Conservation (phyloP, 2,888 invertebrate species). For the Erannis defoliaria region DNA sequence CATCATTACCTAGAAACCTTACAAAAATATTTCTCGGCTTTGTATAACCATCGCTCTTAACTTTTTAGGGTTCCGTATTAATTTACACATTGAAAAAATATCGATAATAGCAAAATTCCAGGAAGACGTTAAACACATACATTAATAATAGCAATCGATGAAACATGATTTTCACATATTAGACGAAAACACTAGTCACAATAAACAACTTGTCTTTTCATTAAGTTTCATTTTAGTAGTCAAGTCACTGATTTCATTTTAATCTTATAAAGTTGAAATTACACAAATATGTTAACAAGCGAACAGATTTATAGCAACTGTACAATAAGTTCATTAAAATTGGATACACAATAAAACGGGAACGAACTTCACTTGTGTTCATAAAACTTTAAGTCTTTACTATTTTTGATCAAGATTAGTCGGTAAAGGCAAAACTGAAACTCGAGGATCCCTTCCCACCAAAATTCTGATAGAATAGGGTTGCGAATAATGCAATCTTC, state of each 20-base stretch:
- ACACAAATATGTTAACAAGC: conserved; percentile 57
- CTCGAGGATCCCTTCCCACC: neutral
- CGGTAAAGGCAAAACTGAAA: neutral
- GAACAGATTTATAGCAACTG: conserved; percentile 41
- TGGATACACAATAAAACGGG: conserved; percentile 5
- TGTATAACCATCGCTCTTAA: conserved; percentile 24
- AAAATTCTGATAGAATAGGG: neutral
- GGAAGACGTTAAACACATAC: conserved; percentile 23
- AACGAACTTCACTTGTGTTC: conserved; percentile 1
- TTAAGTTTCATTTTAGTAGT: conserved; percentile 47
- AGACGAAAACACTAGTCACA: conserved; percentile 54
- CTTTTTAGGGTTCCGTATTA: neutral
- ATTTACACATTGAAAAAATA: neutral
- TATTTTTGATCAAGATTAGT: neutral
- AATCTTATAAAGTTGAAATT: conserved; percentile 49
- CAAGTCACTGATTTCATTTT: conserved; percentile 55
- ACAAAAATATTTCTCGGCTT: neutral
- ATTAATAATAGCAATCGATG: conserved; percentile 16
- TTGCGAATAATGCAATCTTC: neutral
- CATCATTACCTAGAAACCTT: conserved; percentile 4
- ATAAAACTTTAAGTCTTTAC: neutral
- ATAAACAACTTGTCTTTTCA: conserved; percentile 67
- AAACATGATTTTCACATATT: conserved; percentile 27
- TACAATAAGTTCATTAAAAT: conserved; percentile 23
- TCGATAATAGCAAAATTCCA: conserved; percentile 1